Evolutionary conservation across 23 tunicate species (phyloP).

Genomic region (Halocynthia aurantium): DNA sequence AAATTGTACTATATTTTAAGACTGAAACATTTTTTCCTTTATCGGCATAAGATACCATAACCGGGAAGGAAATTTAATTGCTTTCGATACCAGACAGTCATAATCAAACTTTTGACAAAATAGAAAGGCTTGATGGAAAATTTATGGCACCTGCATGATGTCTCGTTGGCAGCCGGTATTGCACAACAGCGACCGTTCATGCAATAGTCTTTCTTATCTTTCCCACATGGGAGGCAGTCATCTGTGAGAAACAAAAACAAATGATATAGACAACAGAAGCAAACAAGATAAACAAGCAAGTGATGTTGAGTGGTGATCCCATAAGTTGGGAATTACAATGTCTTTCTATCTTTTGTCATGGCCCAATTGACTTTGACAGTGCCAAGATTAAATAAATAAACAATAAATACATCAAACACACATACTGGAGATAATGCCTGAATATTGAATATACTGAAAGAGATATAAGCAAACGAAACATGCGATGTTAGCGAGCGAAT

Average conservation of each 20-base stretch:
- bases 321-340: not conserved
- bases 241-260: constrained; percentile 5
- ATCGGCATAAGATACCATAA: no score
- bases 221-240: constrained; percentile 3
- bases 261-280: not conserved
- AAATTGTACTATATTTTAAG: no score
- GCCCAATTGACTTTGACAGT: no score
- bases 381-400: no score
- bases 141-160: constrained; percentile 12
- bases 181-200: constrained; percentile 20
- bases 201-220: not conserved
- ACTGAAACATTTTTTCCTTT: no score
- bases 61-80: not conserved
- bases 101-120: not conserved
- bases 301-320: not conserved
- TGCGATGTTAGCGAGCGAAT: no score
- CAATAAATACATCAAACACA: no score
- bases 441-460: no score
- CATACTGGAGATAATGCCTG: no score
- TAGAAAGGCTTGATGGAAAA: not conserved
- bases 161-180: constrained; percentile 11
- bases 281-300: not conserved
- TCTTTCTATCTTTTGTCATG: no score
- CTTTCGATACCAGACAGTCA: constrained; percentile 8
- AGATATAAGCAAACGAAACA: no score